Evolutionary conservation across 37 sponge, comb jelly and placozoan genomes (phyloP), one percentile per base, ranked within the genome.

Genomic region (Dysidea cf. avara): DNA sequence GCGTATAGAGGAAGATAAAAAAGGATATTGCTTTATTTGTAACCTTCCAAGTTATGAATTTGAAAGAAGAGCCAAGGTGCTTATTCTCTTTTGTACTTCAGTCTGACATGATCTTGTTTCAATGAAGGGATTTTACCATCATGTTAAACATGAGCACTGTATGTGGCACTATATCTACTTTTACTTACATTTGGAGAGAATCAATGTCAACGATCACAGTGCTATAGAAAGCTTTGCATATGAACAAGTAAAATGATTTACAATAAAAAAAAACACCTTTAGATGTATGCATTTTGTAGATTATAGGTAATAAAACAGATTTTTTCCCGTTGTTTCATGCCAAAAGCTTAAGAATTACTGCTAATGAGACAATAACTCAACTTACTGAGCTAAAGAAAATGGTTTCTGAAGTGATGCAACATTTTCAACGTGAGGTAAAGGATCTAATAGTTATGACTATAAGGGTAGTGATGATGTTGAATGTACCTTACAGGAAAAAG

Each of bases 161-260:
- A 83, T 89, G 85, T 89, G 84, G 90, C 57, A 74, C 58, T 89
- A 84, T 49, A 73, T 89, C 14, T 86, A 86, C 65, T 80, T 69
- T 39, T 86, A 68, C 1, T 17, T 80, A 47, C 74, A 86, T 52
- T 75, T 86, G 53, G 87, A 86, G 32, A 35, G 58, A 29, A 80
- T 80, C 38, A 81, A 86, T 66, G 69, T 75, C 53, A 78, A 75
- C 34, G 64, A 86, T 60, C 81, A 80, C 28, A 86, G 66, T 80
- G 87, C 87, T 65, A 75, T 80, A 33, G 69, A 86, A 63, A 68
- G 51, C 31, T 80, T 69, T 62, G 81, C 79, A 21, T 69, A 80
- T 68, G 21, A 68, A 40, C 68, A 64, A 76, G 87, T 86, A 61
- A 65, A 12, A 12, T 43, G 46, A 43, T 43, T 43, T 43, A 12